Conservation (phyloP, 2,797 vertebrate genomes). For the Gymnothorax javanicus region DNA sequence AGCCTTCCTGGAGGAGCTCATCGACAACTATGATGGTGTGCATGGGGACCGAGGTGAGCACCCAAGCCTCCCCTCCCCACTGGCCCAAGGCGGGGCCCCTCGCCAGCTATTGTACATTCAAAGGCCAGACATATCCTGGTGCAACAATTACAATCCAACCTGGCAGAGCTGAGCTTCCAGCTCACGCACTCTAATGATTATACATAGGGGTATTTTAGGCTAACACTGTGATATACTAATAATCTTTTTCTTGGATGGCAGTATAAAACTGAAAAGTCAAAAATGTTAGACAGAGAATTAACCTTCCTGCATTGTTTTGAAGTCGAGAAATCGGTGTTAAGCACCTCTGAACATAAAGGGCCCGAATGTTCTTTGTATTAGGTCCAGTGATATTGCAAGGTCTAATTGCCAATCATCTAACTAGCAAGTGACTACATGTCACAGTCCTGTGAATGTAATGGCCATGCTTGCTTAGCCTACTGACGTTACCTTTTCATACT, state of each 20-base stretch:
- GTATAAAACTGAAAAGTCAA: not conserved
- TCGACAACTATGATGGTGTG: conserved; percentile 96
- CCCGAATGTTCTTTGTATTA: no score
- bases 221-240: not conserved
- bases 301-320: not conserved
- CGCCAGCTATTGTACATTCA: not conserved
- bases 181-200: not conserved
- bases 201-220: not conserved
- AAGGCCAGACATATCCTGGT: not conserved
- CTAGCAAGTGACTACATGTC: no score
- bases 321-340: not conserved
- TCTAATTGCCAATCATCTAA: no score
- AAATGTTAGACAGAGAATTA: not conserved
- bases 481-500: no score
- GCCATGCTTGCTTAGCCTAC: no score
- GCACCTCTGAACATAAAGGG: not conserved
- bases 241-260: not conserved
- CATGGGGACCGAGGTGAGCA: conserved; percentile 83
- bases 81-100: not conserved
- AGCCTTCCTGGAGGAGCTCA: conserved; percentile 95
- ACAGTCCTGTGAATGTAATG: no score
- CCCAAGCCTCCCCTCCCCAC: not conserved
- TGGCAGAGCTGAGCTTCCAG: not conserved
- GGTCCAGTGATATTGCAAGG: no score
- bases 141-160: not conserved